A percentile compares a stretch with the other conserved stretches of the same genome.
Conservation (phyloP, 2,888 invertebrate genomes). For the Macrosiphum euphorbiae region DNA sequence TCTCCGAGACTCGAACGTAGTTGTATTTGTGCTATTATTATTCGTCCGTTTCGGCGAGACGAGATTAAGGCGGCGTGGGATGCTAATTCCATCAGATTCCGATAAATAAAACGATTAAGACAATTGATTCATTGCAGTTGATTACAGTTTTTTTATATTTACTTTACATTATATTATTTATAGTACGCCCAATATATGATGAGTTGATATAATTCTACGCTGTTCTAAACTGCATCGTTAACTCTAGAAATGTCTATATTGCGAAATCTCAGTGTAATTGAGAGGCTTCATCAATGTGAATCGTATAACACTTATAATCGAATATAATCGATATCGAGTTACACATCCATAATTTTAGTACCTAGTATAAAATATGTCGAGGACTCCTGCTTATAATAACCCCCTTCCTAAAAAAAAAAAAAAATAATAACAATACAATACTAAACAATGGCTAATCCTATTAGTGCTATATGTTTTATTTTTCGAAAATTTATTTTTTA, state of each 20-base stretch:
- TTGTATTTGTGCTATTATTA: neutral
- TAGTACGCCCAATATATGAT: neutral
- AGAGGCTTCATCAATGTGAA: neutral
- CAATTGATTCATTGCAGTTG: neutral
- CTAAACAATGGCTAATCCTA: too few species aligned
- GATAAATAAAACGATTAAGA: neutral
- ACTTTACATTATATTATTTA: neutral
- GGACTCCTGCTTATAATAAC: neutral
- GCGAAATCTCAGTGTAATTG: neutral
- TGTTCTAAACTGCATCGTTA: neutral
- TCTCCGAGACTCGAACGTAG: neutral
- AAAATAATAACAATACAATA: too few species aligned
- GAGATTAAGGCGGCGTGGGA: neutral
- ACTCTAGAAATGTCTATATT: neutral
- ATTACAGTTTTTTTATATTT: neutral
- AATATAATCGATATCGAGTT: neutral
- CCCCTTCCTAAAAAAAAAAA: too few species aligned
- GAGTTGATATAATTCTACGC: neutral
- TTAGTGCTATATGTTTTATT: too few species aligned
- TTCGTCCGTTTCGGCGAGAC: neutral
- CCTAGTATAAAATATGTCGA: neutral
- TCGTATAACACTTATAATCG: neutral
- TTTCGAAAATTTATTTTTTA: too few species aligned
- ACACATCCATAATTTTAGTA: neutral
- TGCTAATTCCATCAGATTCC: neutral